Percentiles rank a stretch among this genome's conserved stretches.
Evolutionary conservation across 1,140 invertebrate species (phyloP).

Genomic region (Drosophila ironensis): DNA sequence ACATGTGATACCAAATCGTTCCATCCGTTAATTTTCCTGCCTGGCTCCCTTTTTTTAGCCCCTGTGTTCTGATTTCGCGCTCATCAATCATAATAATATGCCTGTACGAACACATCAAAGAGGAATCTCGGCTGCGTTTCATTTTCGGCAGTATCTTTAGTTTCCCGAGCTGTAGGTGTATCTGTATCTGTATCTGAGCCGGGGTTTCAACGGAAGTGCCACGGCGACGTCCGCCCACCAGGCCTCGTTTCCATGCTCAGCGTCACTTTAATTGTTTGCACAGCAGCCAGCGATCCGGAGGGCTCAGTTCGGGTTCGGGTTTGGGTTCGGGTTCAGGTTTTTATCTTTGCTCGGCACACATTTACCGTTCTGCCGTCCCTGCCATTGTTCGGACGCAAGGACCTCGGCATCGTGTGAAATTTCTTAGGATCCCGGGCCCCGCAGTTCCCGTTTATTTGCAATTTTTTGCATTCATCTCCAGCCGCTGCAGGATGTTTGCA

Average conservation of each 20-base stretch:
- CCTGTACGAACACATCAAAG: constrained; percentile 49
- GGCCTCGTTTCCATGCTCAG: not conserved
- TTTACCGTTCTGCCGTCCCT: constrained; percentile 56
- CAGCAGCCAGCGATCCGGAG: constrained; percentile 34
- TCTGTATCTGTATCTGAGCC: constrained; percentile 13
- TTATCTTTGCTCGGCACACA: constrained; percentile 52
- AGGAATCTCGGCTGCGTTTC: constrained; percentile 56
- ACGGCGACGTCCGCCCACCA: constrained; percentile 7
- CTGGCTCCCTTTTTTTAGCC: not conserved
- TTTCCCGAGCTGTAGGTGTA: not conserved
- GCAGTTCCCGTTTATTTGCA: constrained; percentile 37
- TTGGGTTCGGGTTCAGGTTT: no score
- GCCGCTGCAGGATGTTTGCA: constrained; percentile 63
- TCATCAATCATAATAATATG: constrained; percentile 71
- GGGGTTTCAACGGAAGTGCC: constrained; percentile 49
- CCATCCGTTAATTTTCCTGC: constrained; percentile 2
- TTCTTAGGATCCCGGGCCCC: constrained; percentile 50
- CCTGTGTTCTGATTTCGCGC: constrained; percentile 24
- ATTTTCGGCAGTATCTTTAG: constrained; percentile 57
- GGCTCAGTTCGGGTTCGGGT: no score
- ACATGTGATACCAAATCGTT: constrained; percentile 27
- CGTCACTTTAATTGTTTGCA: constrained; percentile 70
- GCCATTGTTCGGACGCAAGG: constrained; percentile 52
- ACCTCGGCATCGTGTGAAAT: constrained; percentile 63
- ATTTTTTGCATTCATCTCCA: constrained; percentile 34